Conservation (phyloP, 2,113 vertebrate species). For the human (Homo sapiens) region DNA sequence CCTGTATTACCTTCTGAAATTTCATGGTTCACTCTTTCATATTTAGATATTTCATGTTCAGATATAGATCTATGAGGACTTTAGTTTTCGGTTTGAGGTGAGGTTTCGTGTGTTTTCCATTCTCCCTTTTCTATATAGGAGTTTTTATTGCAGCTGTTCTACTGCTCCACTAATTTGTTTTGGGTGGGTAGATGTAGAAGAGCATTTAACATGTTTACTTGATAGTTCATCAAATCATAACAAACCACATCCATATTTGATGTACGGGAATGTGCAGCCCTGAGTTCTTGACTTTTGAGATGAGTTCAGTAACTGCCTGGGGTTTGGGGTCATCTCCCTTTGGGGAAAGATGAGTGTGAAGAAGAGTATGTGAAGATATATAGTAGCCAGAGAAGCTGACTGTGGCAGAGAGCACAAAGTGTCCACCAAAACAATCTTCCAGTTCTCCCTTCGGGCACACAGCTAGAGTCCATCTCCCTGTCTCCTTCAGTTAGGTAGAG, state of each 20-base stretch:
- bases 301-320: neutral
- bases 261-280: neutral
- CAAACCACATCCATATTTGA: neutral
- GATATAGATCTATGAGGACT: neutral
- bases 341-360: neutral
- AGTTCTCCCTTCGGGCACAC: neutral
- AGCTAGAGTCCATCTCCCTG: neutral
- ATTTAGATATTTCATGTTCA: neutral
- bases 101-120: neutral
- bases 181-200: neutral
- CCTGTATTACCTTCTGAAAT: neutral
- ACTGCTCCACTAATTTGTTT: neutral
- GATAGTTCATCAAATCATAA: neutral
- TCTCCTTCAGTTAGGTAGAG: neutral
- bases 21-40: neutral
- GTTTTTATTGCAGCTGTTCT: neutral
- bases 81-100: neutral
- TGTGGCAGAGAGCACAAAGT: neutral
- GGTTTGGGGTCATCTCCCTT: neutral
- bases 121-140: neutral
- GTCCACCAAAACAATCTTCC: neutral
- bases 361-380: neutral
- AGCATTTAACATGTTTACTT: neutral
- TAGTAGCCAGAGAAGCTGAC: neutral
- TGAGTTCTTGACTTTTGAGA: neutral